phyloP scores from a whole-genome alignment of 2,113 vertebrate species.

The Thymallus thymallus region DNA sequence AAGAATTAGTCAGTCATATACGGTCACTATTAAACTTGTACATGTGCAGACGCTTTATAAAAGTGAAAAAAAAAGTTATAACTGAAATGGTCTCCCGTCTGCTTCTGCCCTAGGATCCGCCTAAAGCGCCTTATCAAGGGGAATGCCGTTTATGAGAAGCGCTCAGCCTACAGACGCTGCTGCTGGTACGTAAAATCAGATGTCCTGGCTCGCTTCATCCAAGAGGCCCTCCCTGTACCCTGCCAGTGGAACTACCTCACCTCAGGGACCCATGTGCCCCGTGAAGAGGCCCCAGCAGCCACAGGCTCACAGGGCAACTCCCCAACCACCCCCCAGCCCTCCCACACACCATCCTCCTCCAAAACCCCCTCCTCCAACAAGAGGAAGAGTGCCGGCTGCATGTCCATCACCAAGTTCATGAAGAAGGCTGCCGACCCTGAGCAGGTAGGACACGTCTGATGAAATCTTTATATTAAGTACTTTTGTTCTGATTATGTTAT shows the following conservation, averaged over 20 bases:
- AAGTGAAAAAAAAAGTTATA: neutral
- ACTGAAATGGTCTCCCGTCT: neutral
- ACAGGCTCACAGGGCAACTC: conserved; percentile 64
- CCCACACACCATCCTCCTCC: conserved; percentile 38
- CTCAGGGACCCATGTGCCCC: conserved; percentile 68
- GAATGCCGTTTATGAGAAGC: conserved; percentile 90
- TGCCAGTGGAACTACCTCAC: conserved; percentile 92
- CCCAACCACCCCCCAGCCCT: conserved; percentile 61
- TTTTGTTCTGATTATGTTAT: neutral
- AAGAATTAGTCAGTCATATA: neutral
- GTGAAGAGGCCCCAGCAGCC: conserved; percentile 73
- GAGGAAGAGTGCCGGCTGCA: conserved; percentile 82
- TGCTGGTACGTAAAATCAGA: conserved; percentile 92
- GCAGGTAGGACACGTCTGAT: conserved; percentile 70
- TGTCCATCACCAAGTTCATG: conserved; percentile 96
- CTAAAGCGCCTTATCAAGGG: conserved; percentile 86
- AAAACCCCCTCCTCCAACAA: conserved; percentile 61
- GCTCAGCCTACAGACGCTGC: conserved; percentile 77
- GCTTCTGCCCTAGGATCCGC: conserved; percentile 70
- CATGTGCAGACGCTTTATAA: neutral
- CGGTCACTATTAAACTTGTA: neutral
- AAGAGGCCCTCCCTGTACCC: conserved; percentile 85
- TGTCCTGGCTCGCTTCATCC: conserved; percentile 80
- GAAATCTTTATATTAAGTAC: neutral
- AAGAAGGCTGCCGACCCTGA: conserved; percentile 75